Percentiles rank a stretch among this genome's conserved stretches.
These are phyloP conservation scores for Coptodon rendalli DNA, from an alignment of 2,113 vertebrate species.

Conservation along the genomic window DNA sequence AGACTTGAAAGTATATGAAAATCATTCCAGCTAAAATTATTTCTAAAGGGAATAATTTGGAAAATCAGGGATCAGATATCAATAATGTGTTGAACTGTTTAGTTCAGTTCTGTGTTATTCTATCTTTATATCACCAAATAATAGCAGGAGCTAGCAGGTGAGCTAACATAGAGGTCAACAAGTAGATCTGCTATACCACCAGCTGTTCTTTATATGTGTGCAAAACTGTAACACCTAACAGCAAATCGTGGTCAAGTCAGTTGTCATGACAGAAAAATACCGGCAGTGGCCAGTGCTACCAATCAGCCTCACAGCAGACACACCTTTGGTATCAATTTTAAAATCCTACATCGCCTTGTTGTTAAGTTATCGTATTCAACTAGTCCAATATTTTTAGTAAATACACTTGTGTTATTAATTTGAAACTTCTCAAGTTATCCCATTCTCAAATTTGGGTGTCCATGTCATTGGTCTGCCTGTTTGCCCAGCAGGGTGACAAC, in stretches of 20 bases:
- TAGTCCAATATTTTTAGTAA: background rate
- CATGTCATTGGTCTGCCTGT: background rate
- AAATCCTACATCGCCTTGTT: background rate
- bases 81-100: background rate
- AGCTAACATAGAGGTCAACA: background rate
- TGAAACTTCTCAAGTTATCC: background rate
- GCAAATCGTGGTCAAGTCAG: background rate
- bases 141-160: background rate
- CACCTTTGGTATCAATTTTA: background rate
- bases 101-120: background rate
- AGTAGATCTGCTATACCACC: background rate
- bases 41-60: background rate
- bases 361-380: background rate
- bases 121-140: background rate
- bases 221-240: background rate
- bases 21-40: background rate
- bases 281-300: too few species aligned
- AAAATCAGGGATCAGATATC: background rate
- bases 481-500: background rate
- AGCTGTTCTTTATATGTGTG: background rate
- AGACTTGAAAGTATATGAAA: background rate
- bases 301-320: background rate
- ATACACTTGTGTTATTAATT: background rate
- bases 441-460: background rate
- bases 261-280: background rate